Evolutionary conservation across 64 coral and sea anemone genomes (phyloP), one percentile per base, ranked within the genome.

Genomic region (Pachyseris speciosa): DNA sequence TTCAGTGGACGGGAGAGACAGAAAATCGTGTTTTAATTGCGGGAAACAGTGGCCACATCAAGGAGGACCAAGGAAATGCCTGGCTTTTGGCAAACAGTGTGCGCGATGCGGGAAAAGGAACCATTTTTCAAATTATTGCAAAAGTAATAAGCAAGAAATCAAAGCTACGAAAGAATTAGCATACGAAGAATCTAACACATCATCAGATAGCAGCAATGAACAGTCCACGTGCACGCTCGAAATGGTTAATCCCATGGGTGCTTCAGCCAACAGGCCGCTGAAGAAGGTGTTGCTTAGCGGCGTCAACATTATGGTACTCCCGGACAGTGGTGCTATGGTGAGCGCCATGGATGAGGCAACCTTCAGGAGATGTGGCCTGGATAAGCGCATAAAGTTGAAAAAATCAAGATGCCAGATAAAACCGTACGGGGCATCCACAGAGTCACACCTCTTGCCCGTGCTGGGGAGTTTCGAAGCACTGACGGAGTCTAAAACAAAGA

Each of bases 361-460:
- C 3, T 42, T 42, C 17, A 73, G 20, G 69, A 73, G 39, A 42
- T 73, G n/a, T 11, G 37, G 37, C 69, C 69, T 73, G 10, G 69
- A 73, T 2, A 20, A 43, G 13, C 17, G 25, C 42, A 38, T 73
- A 10, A 73, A 38, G 15, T 44, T 42, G 20, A 73, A 44, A 43
- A 73, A 73, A 26, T 42, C 69, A 73, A 73, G 38, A 73, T 73
- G 36, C 69, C 69, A 42, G 25, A 73, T 73, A 73, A 64, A 64
- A 26, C 26, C 60, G 7, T 64, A 26, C 4, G n/a, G 24, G 60
- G 60, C n/a, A 5, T 4, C 22, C 60, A 6, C n/a, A 5, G 60
- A 64, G 6, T 22, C 60, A 64, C 3, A 64, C n/a, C n/a, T 29
- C 11, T 24, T 64, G 26, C 60, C 60, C 4, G 22, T 26, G 22